Percentiles rank a stretch among this genome's conserved stretches.
These are phyloP conservation scores for Archivesica marissinica DNA, from an alignment of 1,140 invertebrate species.

Conservation along the genomic window DNA sequence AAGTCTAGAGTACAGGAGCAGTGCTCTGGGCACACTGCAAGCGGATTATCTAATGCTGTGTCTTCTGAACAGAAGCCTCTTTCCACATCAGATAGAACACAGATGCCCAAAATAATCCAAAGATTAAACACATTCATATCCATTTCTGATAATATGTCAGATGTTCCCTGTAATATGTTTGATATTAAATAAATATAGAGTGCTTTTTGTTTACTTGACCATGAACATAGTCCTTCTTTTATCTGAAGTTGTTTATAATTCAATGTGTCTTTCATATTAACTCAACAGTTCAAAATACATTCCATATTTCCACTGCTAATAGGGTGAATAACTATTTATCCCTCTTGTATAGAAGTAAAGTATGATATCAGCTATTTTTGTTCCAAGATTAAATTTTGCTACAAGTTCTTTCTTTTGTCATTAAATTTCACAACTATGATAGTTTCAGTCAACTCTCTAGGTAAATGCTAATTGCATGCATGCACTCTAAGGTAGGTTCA, in stretches of 20 bases:
- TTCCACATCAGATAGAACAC: conserved; percentile 22
- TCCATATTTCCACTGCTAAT: no score
- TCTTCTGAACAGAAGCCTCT: conserved; percentile 21
- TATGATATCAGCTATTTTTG: not conserved
- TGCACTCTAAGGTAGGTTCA: not conserved
- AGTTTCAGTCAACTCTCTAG: no score
- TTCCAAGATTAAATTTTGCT: not conserved
- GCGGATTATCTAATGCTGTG: no score
- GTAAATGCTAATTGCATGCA: not conserved
- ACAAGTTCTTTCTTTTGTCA: not conserved
- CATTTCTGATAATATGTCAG: not conserved
- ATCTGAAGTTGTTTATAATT: no score
- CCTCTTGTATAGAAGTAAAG: no score
- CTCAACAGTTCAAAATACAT: not conserved
- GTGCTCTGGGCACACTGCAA: conserved; percentile 7
- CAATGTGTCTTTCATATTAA: no score
- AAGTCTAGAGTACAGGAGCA: conserved; percentile 42
- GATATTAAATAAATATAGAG: no score
- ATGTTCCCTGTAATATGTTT: no score
- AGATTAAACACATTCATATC: not conserved
- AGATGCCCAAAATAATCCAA: not conserved
- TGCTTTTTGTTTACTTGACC: no score
- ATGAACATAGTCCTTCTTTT: no score
- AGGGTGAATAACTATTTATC: no score
- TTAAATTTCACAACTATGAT: no score